These are phyloP conservation scores for Pao palembangensis DNA, from an alignment of 2,113 vertebrate species.

Conservation along the genomic window DNA sequence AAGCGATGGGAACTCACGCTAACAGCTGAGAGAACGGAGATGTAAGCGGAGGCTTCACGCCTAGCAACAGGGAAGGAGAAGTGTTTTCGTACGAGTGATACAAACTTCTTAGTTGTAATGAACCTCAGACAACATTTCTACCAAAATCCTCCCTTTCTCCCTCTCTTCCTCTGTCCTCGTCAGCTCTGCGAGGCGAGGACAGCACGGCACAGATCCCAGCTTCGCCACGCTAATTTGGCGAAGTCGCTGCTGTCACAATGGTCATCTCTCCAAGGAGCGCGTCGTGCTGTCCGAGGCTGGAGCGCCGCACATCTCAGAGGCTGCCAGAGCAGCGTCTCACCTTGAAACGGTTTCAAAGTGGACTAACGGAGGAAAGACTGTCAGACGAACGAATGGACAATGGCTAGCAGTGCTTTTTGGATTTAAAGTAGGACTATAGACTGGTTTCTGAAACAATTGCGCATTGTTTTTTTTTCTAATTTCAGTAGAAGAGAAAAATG, in stretches of 20 bases:
- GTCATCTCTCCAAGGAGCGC: constrained; percentile 21
- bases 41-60: constrained; percentile 44
- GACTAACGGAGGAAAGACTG: constrained; percentile 33
- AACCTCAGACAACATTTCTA: constrained; percentile 60
- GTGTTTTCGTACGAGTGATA: constrained; percentile 55
- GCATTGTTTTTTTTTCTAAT: constrained; percentile 7
- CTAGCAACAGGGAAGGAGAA: constrained; percentile 59
- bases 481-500: constrained; percentile 18
- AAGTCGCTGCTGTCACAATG: constrained; percentile 10
- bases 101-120: constrained; percentile 59
- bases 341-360: constrained; percentile 35
- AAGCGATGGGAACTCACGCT: constrained; percentile 50
- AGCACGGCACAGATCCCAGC: constrained; percentile 13
- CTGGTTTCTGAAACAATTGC: constrained; percentile 29
- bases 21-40: constrained; percentile 51
- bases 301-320: constrained; percentile 17
- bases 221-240: constrained; percentile 9
- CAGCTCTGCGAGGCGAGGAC: constrained; percentile 29
- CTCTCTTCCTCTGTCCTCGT: constrained; percentile 50
- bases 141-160: constrained; percentile 65
- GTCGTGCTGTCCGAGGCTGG: constrained; percentile 1
- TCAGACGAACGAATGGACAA: constrained; percentile 66
- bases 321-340: constrained; percentile 24
- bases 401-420: constrained; percentile 53
- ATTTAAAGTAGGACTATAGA: constrained; percentile 52